phyloP scores from a whole-genome alignment of 2,888 invertebrate species.

The Myathropa florea region DNA sequence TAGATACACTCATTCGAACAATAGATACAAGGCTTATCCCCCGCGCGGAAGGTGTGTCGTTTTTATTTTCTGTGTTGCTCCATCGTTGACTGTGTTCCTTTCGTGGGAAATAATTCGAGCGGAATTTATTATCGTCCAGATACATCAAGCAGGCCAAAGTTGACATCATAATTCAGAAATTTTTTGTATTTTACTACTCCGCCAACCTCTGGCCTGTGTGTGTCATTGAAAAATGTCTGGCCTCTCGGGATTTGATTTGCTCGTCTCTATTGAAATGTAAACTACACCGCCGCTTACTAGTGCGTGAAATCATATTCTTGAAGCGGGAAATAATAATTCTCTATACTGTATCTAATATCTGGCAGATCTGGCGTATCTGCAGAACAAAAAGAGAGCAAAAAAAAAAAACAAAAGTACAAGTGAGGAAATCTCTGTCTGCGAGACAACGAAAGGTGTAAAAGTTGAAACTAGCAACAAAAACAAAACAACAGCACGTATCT shows the following conservation, averaged over 20 bases:
- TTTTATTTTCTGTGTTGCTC: neutral
- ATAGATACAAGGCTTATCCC: neutral
- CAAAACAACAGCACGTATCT: neutral
- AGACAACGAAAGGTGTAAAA: constrained; percentile 26
- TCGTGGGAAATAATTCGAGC: constrained; percentile 54
- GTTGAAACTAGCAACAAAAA: neutral
- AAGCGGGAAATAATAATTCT: constrained; percentile 62
- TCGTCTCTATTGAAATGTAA: constrained; percentile 39
- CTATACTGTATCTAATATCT: neutral
- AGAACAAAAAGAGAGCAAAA: neutral
- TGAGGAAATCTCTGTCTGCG: constrained; percentile 12
- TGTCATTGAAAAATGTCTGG: constrained; percentile 39
- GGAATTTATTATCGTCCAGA: constrained; percentile 50
- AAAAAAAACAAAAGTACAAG: constrained; percentile 35
- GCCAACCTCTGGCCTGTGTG: neutral
- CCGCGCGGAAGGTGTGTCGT: constrained; percentile 41
- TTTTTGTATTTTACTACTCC: neutral
- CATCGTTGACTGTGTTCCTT: neutral
- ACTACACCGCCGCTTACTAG: constrained; percentile 26
- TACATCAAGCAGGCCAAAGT: constrained; percentile 24
- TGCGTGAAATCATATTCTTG: constrained; percentile 67
- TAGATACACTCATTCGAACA: constrained; percentile 48
- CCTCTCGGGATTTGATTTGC: constrained; percentile 33
- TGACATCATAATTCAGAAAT: constrained; percentile 55
- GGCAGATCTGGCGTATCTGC: neutral